Evolutionary conservation across 2,888 invertebrate species (phyloP), one percentile per base, ranked within the genome.

Genomic region (Megastigmus dorsalis): DNA sequence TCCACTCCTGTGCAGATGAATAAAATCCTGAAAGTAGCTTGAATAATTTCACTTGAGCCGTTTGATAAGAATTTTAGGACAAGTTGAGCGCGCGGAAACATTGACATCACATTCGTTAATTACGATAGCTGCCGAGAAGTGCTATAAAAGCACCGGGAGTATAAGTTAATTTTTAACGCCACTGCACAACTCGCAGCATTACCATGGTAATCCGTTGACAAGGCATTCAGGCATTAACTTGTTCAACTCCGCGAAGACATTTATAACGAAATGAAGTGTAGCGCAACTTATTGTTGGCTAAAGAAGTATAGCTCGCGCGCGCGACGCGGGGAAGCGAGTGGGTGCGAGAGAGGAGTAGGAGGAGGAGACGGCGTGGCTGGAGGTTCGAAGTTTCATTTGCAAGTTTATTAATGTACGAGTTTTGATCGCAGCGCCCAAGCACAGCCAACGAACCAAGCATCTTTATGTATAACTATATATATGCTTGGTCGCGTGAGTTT

Each of bases 401-500:
- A 76, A 76, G 73, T 76, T 76, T 76, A 76, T 74, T 76, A 76
- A 76, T 76, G 73, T 48, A 67, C 55, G 73, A 76, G 76, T 76
- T 76, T 70, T 76, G 73, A 76, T 72, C 72, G 72, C 65, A 41
- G 18, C 45, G 28, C 33, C 52, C 23, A 18, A 48, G n/a, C 13
- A 28, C 13, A n/a, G 33, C 3, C 54, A 30, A 33, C 15, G 13
- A 54, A 10, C 33, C 38, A 28, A 26, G 68, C 15, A 50, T 69
- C 38, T 71, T 10, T n/a, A n/a, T n/a, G n/a, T n/a, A n/a, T n/a
- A n/a, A n/a, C n/a, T n/a, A n/a, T n/a, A n/a, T n/a, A 45, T 71
- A 65, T 57, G 65, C 63, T 65, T 55, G 59, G 63, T 43, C 59
- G 68, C 45, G 50, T 15, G 65, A 66, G 75, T 75, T 75, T 75